Evolutionary conservation across 2,888 invertebrate genomes (phyloP), one percentile per base, ranked within the genome.

Genomic region (Atrina japonica): DNA sequence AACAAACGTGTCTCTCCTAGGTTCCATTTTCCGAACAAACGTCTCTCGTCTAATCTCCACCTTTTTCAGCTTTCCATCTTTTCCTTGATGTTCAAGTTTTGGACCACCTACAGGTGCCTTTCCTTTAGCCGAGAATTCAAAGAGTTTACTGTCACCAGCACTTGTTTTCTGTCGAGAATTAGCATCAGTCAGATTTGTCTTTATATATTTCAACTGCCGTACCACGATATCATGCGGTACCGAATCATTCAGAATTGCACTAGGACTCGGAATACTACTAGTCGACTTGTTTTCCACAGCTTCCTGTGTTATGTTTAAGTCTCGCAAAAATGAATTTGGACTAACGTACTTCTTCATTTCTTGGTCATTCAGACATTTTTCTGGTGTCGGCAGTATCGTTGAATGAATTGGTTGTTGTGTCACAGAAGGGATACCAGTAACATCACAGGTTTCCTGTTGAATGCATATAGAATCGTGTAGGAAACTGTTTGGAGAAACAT

Each of bases 281-380:
- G 40, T 21, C 16, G 41, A 40, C 18, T 23, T 14, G 7, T 56
- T 29, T 35, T 55, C 58, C 5, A 68, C n/a, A 23, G 29, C 55
- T n/a, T 75, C 63, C 69, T 66, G 66, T 25, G 73, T 68, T 21
- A 56, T 66, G 23, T 64, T 74, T 64, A 82, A 61, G 40, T 85
- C 82, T 65, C 80, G 78, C 45, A 84, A 40, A 61, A 84, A 84
- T n/a, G 83, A 75, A 27, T 83, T 82, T 2, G 83, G 82, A 60
- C 82, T 85, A 18, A 84, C 74, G 27, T 66, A 55, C 18, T 30
- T 41, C 41, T 66, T 66, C 7, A 49, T n/a, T 3, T 11, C 23
- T 63, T 56, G 16, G 14, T 7, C n/a, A n/a, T n/a, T n/a, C n/a
- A n/a, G n/a, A n/a, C n/a, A n/a, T n/a, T n/a, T n/a, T n/a, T n/a